Evolutionary conservation across 2,113 vertebrate species (phyloP), one percentile per base, ranked within the genome.

Genomic region (Cnemophilus loriae): DNA sequence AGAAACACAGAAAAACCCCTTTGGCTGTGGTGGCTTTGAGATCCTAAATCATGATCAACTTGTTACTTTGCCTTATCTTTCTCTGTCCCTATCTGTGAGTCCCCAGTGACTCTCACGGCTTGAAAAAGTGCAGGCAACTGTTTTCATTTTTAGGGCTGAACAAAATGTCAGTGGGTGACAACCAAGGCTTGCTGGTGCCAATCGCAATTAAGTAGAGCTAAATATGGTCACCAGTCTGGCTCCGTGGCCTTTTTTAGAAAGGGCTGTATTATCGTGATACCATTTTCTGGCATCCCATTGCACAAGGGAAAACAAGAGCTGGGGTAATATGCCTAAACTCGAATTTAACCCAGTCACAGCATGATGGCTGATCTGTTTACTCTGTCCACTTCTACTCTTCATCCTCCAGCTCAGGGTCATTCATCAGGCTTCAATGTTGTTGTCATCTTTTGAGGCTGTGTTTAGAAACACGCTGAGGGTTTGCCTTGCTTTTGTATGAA

Each of bases 101-200:
- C 35, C 28, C 11, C 57, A n/a, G 85, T 39, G 42, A 69, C 82
- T 76, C 55, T 60, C 60, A 49, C 3, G 0, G 1, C 69, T 85
- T 96, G 85, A 86, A 92, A 80, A 50, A 86, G 71, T 24, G 42
- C 94, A 95, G 90, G 68, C 85, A 92, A 93, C 80, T 47, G 64
- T 75, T 95, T 95, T 97, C 86, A 78, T 84, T 68, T 89, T 89
- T 32, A 95, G 80, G 88, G 86, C 89, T 84, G 96, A 89, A 95
- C 80, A 59, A 97, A 97, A 95, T 92, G 96, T 84, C 96, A 96
- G 83, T 59, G 94, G 73, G 91, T 63, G 86, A 95, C 94, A 96
- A 89, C 86, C 44, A 44, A 70, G 60, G 89, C 91, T 90, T 84
- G 94, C 80, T 87, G 89, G 44, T 96, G 94, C 94, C 96, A 96